phyloP scores from a whole-genome alignment of 2,888 invertebrate genomes.

The Lathronympha strigana region DNA sequence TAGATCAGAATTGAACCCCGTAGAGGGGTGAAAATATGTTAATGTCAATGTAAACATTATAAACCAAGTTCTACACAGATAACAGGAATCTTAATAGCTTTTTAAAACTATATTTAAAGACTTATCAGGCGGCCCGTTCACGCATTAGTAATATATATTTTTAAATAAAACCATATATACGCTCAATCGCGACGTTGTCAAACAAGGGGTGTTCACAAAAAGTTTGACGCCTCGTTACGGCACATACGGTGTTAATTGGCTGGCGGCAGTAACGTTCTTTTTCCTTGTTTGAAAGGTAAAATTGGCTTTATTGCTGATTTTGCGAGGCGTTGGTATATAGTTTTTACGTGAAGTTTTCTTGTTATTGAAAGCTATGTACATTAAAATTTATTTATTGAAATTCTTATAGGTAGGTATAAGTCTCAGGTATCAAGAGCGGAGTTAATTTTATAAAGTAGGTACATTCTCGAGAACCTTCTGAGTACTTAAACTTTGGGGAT shows the following conservation, averaged over 20 bases:
- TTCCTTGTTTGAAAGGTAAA: constrained; percentile 7
- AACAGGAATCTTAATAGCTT: not conserved
- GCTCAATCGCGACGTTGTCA: constrained; percentile 37
- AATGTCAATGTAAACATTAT: not conserved
- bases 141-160: not conserved
- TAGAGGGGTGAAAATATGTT: constrained; percentile 14
- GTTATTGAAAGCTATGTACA: too few relatives aligned
- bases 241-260: constrained; percentile 66
- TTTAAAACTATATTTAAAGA: too few relatives aligned
- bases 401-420: too few relatives aligned
- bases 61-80: not conserved
- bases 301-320: constrained; percentile 1
- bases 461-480: too few relatives aligned
- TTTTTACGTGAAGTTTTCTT: too few relatives aligned
- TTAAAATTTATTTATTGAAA: too few relatives aligned
- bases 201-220: constrained; percentile 69
- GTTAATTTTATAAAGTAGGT: too few relatives aligned
- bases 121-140: too few relatives aligned
- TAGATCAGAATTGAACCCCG: constrained; percentile 45
- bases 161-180: not conserved
- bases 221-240: constrained; percentile 76
- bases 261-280: constrained; percentile 45
- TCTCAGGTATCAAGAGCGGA: too few relatives aligned
- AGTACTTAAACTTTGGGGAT: too few relatives aligned
- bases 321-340: not conserved